Evolutionary conservation across 2,888 invertebrate genomes (phyloP).

Genomic region (Drosophila formosana): DNA sequence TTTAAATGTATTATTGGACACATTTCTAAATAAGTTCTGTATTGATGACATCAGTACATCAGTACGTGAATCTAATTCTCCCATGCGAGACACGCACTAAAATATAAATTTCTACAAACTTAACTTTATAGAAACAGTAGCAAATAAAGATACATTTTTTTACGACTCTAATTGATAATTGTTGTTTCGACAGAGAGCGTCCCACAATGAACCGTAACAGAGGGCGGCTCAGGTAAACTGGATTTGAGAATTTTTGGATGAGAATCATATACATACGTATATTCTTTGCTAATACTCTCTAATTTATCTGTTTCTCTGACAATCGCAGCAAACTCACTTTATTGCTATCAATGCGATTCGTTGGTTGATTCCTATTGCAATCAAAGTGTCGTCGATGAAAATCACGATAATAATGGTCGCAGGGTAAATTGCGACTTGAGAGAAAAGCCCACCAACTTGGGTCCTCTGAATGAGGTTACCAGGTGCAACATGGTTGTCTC

Average conservation of each 20-base stretch:
- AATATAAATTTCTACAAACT: conserved; percentile 12
- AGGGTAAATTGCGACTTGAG: conserved; percentile 79
- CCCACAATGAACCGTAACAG: conserved; percentile 47
- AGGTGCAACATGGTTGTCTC: conserved; percentile 83
- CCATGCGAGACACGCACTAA: neutral
- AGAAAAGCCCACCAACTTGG: conserved; percentile 68
- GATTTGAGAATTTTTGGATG: conserved; percentile 17
- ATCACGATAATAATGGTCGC: conserved; percentile 60
- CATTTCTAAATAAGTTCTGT: neutral
- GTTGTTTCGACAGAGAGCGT: conserved; percentile 49
- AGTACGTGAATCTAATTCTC: neutral
- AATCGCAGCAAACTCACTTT: conserved; percentile 80
- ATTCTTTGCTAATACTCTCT: neutral
- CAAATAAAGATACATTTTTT: conserved; percentile 16
- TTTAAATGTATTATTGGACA: neutral
- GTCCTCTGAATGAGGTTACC: conserved; percentile 80
- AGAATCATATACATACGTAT: neutral
- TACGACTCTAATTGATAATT: conserved; percentile 8
- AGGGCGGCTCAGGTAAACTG: conserved; percentile 54
- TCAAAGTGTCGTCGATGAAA: conserved; percentile 73
- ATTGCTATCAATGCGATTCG: conserved; percentile 83
- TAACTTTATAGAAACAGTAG: conserved; percentile 10
- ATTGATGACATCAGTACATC: conserved; percentile 11
- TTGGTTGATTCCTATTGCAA: conserved; percentile 79
- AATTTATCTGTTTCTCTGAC: neutral